These are phyloP conservation scores for Papilio protenor DNA, from an alignment of 2,888 invertebrate genomes.

Conservation along the genomic window DNA sequence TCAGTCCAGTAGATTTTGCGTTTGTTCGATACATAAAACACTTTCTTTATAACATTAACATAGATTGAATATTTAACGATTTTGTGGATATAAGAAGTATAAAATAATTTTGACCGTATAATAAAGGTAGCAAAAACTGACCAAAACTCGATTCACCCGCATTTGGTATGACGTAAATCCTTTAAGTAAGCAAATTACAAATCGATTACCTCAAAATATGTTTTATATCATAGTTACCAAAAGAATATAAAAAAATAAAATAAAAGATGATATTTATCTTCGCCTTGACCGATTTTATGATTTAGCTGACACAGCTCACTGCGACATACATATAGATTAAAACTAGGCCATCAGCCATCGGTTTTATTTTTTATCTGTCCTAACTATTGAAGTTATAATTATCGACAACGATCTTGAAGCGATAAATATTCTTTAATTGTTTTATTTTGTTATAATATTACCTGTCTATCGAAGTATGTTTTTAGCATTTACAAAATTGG, in stretches of 20 bases:
- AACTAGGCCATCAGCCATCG: constrained; percentile 2
- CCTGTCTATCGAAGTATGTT: too few relatives aligned
- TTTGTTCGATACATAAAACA: too few relatives aligned
- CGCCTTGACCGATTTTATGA: constrained; percentile 1
- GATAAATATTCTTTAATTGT: neutral
- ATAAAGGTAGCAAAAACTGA: neutral
- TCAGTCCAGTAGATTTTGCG: too few relatives aligned
- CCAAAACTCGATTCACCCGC: neutral
- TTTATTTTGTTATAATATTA: neutral
- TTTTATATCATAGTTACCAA: neutral
- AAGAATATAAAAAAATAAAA: neutral
- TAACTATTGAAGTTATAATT: constrained; percentile 1
- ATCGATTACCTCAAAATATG: neutral
- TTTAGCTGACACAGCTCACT: constrained; percentile 3
- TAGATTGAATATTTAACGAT: too few relatives aligned
- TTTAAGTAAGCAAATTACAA: neutral
- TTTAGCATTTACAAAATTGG: too few relatives aligned
- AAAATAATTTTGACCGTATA: too few relatives aligned
- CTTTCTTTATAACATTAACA: too few relatives aligned
- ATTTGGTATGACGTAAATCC: neutral
- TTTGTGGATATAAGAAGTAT: too few relatives aligned
- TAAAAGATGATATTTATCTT: neutral
- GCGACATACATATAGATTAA: constrained; percentile 4
- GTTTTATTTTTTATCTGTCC: neutral
- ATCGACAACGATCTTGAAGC: neutral